Conservation (phyloP, 2,888 invertebrate species). For the Luperina testacea region DNA sequence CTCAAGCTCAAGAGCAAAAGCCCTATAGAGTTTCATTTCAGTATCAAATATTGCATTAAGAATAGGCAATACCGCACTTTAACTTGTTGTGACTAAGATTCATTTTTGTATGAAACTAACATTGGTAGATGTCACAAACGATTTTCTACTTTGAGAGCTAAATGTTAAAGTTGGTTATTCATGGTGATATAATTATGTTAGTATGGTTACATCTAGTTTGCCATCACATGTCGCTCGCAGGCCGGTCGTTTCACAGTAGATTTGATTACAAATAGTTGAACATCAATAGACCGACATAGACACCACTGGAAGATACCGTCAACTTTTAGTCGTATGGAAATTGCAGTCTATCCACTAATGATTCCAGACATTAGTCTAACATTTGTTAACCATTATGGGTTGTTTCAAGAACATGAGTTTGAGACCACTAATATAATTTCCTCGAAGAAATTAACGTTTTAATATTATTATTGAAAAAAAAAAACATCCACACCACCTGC, state of each 20-base stretch:
- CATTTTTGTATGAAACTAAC: not conserved
- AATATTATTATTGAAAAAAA: not conserved
- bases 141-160: not conserved
- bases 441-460: not conserved
- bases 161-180: not conserved
- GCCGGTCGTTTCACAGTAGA: conserved; percentile 66
- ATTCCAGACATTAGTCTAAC: not conserved
- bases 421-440: not conserved
- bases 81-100: not conserved
- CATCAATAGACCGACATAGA: conserved; percentile 21
- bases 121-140: not conserved
- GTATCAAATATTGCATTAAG: not conserved
- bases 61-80: conserved; percentile 12
- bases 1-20: conserved; percentile 51
- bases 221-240: conserved; percentile 25
- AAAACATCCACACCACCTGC: not conserved
- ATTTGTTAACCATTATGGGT: not conserved
- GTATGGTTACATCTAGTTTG: conserved; percentile 3
- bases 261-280: conserved; percentile 65
- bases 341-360: not conserved
- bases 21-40: conserved; percentile 46
- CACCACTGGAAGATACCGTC: conserved; percentile 2
- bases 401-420: not conserved
- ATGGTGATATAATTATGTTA: not conserved
- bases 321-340: not conserved